phyloP scores from a whole-genome alignment of 2,888 invertebrate genomes.

The Philaethria dido region DNA sequence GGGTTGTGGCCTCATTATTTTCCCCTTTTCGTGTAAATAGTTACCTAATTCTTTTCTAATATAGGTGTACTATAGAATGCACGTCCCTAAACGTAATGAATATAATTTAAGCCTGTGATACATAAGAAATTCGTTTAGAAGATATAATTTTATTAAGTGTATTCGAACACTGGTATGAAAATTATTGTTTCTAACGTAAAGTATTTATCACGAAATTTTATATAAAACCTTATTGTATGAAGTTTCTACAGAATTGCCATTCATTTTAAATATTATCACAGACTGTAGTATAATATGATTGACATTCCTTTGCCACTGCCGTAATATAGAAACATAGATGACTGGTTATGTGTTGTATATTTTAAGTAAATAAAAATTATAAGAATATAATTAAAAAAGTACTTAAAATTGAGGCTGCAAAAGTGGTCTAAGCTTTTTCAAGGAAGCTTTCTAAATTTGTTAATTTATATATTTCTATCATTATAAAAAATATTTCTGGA shows the following conservation, averaged over 20 bases:
- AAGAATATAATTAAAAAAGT: conserved; percentile 13
- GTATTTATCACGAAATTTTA: conserved; percentile 32
- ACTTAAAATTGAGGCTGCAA: background rate
- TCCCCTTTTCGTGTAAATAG: conserved; percentile 83
- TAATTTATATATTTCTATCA: too few species aligned
- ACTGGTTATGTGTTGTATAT: conserved; percentile 24
- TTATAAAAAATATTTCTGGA: too few species aligned
- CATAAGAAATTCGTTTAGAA: conserved; percentile 77
- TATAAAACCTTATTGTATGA: conserved; percentile 6
- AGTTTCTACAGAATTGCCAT: conserved; percentile 31
- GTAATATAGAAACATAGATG: conserved; percentile 31
- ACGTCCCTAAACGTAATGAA: conserved; percentile 78
- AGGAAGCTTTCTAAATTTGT: background rate
- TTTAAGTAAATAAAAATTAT: conserved; percentile 14
- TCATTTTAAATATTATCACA: conserved; percentile 28
- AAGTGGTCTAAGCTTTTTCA: background rate
- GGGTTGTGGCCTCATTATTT: conserved; percentile 84
- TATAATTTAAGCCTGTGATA: conserved; percentile 84
- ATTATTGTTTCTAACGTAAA: conserved; percentile 29
- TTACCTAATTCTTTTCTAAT: conserved; percentile 79
- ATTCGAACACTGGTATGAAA: conserved; percentile 49
- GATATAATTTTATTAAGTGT: conserved; percentile 65
- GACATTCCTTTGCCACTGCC: conserved; percentile 44
- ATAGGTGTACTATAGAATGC: conserved; percentile 80
- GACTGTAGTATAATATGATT: conserved; percentile 33